Percentiles rank a stretch among this genome's conserved stretches.
These are phyloP conservation scores for Drosophila bipectinata DNA, from an alignment of 1,140 invertebrate genomes.

Conservation along the genomic window DNA sequence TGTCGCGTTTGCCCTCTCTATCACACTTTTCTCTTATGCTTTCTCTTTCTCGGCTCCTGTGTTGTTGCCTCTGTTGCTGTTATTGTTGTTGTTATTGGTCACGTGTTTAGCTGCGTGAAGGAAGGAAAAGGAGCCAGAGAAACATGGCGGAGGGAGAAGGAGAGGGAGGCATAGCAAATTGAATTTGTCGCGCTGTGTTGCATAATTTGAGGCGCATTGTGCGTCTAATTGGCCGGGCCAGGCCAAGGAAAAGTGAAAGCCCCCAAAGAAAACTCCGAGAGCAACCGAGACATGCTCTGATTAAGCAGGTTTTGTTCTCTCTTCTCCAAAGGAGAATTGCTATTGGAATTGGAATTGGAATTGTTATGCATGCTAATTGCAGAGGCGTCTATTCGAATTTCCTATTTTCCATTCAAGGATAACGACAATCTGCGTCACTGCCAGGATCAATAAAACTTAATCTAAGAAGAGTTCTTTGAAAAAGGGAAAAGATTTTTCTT, in stretches of 20 bases:
- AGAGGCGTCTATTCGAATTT: neutral
- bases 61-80: neutral
- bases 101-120: constrained; percentile 49
- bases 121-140: constrained; percentile 1
- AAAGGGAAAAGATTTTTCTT: neutral
- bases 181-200: constrained; percentile 78
- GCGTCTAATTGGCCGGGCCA: constrained; percentile 70
- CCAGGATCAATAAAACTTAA: neutral
- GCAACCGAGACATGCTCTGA: constrained; percentile 14
- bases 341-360: constrained; percentile 4
- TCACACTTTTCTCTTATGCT: constrained; percentile 1
- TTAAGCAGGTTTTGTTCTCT: constrained; percentile 32
- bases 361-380: constrained; percentile 19
- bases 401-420: neutral
- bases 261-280: constrained; percentile 6
- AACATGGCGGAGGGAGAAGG: neutral
- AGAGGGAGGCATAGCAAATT: constrained; percentile 62
- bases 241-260: constrained; percentile 39
- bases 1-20: constrained; percentile 6
- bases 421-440: constrained; percentile 24
- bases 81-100: constrained; percentile 42
- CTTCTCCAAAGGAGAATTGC: constrained; percentile 12
- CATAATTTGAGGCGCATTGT: constrained; percentile 78
- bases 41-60: constrained; percentile 3
- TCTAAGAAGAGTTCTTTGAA: neutral